Evolutionary conservation across 1,140 invertebrate species (phyloP), one percentile per base, ranked within the genome.

Genomic region (Drosophila neocordata): DNA sequence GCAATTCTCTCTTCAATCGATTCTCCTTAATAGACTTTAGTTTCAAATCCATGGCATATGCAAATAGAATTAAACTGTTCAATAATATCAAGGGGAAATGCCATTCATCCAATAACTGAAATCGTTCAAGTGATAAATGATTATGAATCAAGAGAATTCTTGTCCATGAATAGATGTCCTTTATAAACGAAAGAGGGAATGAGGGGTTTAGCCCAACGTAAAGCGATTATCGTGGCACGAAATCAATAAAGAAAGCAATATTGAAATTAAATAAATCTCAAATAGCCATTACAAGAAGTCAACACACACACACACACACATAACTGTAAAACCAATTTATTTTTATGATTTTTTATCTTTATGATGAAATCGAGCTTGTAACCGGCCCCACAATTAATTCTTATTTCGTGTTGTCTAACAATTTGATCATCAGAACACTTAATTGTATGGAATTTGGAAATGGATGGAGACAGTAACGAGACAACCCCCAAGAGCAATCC

Each of bases 261-360:
- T 75, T 48, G 24, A 56, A 65, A 35, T 35, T 41, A 41, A 68
- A 87, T 87, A 81, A 87, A 87, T 85, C 68, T 52, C 22, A 15
- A 37, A 51, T 56, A 55, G 57, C 37, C 48, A 55, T 55, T 68
- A 53, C 13, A 38, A 44, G 58, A 55, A 48, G 13, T 18, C 35
- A 41, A 55, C 53, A 55, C 53, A 59, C 12, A 11, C 15, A 37
- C 13, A 31, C 18, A 20, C 4, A 38, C 37, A 18, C 27, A 37
- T 9, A 60, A 69, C 64, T 82, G 24, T 71, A 76, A 87, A 79
- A 66, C 66, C 75, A 88, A 88, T 88, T 78, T 76, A 76, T 78
- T 87, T 82, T 77, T 79, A 88, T 88, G 79, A 77, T 59, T 73
- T 88, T 63, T 57, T 73, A 88, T 88, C 83, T 79, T 77, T 79